Conservation (phyloP, 1,140 invertebrate genomes). For the Panagrolaimus sp. region DNA sequence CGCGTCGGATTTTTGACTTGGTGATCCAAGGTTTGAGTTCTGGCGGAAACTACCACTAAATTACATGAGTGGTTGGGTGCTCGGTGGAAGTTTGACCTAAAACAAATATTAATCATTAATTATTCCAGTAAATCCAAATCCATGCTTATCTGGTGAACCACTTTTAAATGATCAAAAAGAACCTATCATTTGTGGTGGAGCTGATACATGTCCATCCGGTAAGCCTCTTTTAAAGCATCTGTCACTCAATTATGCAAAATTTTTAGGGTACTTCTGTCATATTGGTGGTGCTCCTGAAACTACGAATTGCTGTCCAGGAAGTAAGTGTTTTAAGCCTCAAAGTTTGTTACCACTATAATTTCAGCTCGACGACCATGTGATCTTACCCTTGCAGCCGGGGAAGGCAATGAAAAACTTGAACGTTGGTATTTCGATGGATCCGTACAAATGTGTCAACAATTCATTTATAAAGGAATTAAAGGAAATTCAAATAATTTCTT, state of each 20-base stretch:
- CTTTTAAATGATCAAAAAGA: conserved; percentile 42
- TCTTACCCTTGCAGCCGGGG: conserved; percentile 42
- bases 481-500: conserved; percentile 74
- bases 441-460: conserved; percentile 44
- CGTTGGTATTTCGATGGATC: conserved; percentile 48
- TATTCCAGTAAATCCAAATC: conserved; percentile 43
- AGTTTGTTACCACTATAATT: conserved; percentile 10
- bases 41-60: too few relatives aligned
- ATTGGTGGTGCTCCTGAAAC: conserved; percentile 54
- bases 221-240: too few relatives aligned
- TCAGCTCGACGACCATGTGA: conserved; percentile 45
- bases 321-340: conserved; percentile 24
- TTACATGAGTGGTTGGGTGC: too few relatives aligned
- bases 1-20: too few relatives aligned
- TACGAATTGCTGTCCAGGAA: conserved; percentile 56
- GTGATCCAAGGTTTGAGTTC: too few relatives aligned
- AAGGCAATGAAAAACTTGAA: conserved; percentile 41
- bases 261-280: conserved; percentile 53
- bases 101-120: too few relatives aligned
- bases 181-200: conserved; percentile 51
- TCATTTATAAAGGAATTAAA: conserved; percentile 46
- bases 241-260: too few relatives aligned
- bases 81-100: too few relatives aligned
- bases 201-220: conserved; percentile 36
- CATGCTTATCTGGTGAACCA: conserved; percentile 47